Conservation (phyloP, 2,888 invertebrate genomes). For the Drosophila rellima region DNA sequence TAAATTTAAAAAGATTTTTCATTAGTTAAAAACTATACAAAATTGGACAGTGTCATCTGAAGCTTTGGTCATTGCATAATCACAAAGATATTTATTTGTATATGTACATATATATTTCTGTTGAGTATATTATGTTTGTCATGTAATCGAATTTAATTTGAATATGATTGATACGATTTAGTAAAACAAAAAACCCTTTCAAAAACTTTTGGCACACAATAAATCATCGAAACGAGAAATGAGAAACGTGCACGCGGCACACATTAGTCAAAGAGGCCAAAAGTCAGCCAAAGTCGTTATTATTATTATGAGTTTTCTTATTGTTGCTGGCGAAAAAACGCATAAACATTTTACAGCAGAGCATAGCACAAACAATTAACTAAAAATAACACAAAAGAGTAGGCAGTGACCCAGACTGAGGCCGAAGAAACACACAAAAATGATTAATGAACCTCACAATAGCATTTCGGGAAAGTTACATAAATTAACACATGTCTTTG, state of each 20-base stretch:
- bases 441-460: constrained; percentile 76
- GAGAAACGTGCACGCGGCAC: constrained; percentile 72
- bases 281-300: constrained; percentile 49
- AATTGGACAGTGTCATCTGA: neutral
- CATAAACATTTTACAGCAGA: constrained; percentile 77
- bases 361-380: constrained; percentile 75
- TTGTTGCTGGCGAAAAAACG: constrained; percentile 56
- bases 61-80: constrained; percentile 3
- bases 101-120: neutral
- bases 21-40: neutral
- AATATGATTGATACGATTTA: constrained; percentile 75
- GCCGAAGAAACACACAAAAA: constrained; percentile 48
- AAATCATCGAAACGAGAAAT: constrained; percentile 64
- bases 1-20: neutral
- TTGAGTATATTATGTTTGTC: constrained; percentile 36
- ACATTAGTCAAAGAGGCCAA: constrained; percentile 79
- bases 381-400: constrained; percentile 79
- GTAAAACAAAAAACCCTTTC: constrained; percentile 59
- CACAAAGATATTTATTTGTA: neutral
- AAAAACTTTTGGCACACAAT: constrained; percentile 59
- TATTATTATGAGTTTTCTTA: constrained; percentile 39
- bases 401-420: constrained; percentile 58
- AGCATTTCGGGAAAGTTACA: constrained; percentile 78
- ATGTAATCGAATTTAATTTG: constrained; percentile 74
- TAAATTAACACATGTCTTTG: constrained; percentile 81